Percentiles rank a stretch among this genome's conserved stretches.
Evolutionary conservation across 2,888 invertebrate species (phyloP).

Genomic region (Yponomeuta sedellus): DNA sequence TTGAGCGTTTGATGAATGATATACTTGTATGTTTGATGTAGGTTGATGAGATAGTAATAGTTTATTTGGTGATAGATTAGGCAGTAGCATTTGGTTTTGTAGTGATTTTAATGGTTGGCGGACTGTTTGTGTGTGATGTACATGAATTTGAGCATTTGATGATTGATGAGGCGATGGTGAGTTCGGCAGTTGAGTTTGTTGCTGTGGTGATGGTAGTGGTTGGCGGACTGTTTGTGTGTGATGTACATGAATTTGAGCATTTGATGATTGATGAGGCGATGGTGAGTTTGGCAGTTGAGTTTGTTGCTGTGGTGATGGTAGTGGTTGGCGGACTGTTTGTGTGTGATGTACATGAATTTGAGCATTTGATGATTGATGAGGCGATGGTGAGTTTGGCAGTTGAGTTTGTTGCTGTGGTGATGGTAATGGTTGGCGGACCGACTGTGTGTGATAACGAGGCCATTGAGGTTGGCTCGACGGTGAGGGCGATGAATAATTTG

Average conservation of each 20-base stretch:
- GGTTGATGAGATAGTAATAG: conserved; percentile 7
- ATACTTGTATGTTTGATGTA: conserved; percentile 7
- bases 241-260: conserved; percentile 3
- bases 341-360: conserved; percentile 14
- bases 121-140: conserved; percentile 17
- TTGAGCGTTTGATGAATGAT: conserved; percentile 7
- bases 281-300: conserved; percentile 14
- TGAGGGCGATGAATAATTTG: background rate
- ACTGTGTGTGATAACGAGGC: conserved; percentile 1
- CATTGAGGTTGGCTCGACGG: conserved; percentile 6
- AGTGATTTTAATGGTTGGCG: conserved; percentile 13
- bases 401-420: conserved; percentile 13
- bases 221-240: conserved; percentile 12
- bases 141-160: conserved; percentile 14
- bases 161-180: conserved; percentile 13
- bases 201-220: conserved; percentile 4
- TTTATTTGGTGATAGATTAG: conserved; percentile 11
- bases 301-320: conserved; percentile 8
- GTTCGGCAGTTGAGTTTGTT: conserved; percentile 15
- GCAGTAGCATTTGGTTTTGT: conserved; percentile 15
- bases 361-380: conserved; percentile 16
- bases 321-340: conserved; percentile 17
- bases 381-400: conserved; percentile 13
- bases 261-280: background rate
- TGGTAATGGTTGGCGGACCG: conserved; percentile 3